phyloP scores from a whole-genome alignment of 2,888 invertebrate species.

The Trissonchulus latispiculum region DNA sequence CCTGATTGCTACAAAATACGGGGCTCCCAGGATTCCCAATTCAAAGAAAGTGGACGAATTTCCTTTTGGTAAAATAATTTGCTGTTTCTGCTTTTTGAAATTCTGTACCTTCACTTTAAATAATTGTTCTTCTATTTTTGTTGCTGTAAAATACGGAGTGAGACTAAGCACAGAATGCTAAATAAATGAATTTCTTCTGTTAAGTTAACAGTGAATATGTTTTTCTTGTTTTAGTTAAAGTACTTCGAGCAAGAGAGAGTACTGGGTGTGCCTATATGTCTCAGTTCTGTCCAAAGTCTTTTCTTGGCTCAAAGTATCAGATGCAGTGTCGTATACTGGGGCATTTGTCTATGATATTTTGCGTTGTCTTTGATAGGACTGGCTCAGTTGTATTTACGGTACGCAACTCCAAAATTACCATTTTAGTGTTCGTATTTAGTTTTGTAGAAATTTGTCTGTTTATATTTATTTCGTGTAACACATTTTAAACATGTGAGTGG shows the following conservation, averaged over 20 bases:
- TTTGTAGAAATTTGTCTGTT: background rate
- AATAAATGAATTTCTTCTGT: background rate
- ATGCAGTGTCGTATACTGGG: constrained; percentile 60
- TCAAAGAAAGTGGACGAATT: no score
- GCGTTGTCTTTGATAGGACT: constrained; percentile 81
- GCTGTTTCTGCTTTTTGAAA: no score
- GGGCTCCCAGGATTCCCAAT: no score
- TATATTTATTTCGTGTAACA: no score
- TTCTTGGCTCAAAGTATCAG: background rate
- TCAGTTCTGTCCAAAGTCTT: background rate
- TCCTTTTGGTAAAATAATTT: no score
- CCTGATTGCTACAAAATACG: no score
- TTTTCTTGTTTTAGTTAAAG: background rate
- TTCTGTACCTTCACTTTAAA: no score
- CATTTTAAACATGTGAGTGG: no score
- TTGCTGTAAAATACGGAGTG: no score
- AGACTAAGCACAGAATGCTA: background rate
- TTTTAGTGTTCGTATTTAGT: constrained; percentile 10
- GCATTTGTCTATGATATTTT: constrained; percentile 93
- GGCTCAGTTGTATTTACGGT: constrained; percentile 83
- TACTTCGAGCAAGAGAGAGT: background rate
- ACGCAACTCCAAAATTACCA: constrained; percentile 37
- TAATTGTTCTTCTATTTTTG: no score
- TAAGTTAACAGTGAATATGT: background rate
- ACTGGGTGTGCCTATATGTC: background rate